phyloP scores from a whole-genome alignment of 2,797 vertebrate genomes.

The Enteromius mattozi region DNA sequence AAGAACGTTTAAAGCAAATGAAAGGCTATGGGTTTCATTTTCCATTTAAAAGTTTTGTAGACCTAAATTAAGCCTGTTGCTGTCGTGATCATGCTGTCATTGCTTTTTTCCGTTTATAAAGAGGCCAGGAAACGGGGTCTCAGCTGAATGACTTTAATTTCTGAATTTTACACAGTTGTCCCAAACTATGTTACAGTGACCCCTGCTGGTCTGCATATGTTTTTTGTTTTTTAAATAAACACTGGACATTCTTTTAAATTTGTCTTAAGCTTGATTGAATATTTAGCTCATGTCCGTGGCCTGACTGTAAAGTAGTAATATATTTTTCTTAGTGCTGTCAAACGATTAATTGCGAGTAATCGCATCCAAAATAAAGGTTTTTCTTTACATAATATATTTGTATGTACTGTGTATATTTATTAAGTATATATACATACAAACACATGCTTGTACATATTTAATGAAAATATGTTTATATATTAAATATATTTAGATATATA shows the following conservation, averaged over 20 bases:
- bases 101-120: background rate
- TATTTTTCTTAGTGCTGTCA: too few species aligned
- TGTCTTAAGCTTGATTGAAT: slow-evolving; percentile 1
- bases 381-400: too few species aligned
- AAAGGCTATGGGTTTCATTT: background rate
- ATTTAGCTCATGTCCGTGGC: background rate
- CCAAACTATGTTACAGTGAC: slow-evolving; percentile 7
- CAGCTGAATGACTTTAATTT: background rate
- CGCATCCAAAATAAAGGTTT: too few species aligned
- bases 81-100: background rate
- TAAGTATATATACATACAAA: too few species aligned
- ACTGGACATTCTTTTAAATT: slow-evolving; percentile 22
- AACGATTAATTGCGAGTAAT: too few species aligned
- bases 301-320: background rate
- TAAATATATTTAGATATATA: too few species aligned
- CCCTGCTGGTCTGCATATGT: slow-evolving; percentile 29
- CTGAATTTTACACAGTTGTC: background rate
- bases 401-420: too few species aligned
- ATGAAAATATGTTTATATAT: too few species aligned
- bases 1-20: background rate
- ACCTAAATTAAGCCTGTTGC: background rate
- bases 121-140: background rate
- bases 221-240: background rate
- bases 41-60: slow-evolving; percentile 20
- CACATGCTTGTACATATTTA: too few species aligned